These are phyloP conservation scores for Thinocorus orbignyianus DNA, from an alignment of 2,113 vertebrate species.

Conservation along the genomic window DNA sequence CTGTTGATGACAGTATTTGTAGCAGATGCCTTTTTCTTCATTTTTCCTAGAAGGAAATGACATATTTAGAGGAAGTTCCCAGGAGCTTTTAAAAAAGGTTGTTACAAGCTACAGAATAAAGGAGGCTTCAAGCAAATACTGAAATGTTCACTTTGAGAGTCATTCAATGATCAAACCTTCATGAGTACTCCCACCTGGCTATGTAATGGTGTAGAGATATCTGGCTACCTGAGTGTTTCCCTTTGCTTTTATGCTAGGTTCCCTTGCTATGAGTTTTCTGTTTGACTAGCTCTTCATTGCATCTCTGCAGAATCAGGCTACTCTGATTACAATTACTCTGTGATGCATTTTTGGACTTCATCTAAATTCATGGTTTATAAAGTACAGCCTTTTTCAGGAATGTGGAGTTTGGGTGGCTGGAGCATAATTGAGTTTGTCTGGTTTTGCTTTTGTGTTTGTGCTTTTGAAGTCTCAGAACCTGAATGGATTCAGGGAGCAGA, in stretches of 20 bases:
- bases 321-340: neutral
- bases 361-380: neutral
- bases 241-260: neutral
- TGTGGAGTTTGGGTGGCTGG: fast-evolving
- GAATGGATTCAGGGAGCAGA: neutral
- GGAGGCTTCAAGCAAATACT: neutral
- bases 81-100: neutral
- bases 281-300: neutral
- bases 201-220: neutral
- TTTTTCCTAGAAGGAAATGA: neutral
- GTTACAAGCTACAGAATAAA: neutral
- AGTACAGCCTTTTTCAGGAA: neutral
- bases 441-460: neutral
- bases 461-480: neutral
- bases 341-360: neutral
- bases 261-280: neutral
- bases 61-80: neutral
- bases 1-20: neutral
- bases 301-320: neutral
- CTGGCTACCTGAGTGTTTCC: neutral
- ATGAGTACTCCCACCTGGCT: neutral
- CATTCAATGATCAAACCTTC: neutral
- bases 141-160: neutral
- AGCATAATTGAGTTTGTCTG: neutral
- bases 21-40: neutral